Evolutionary conservation across 2,888 invertebrate genomes (phyloP).

Genomic region (Autographa pulchrina): DNA sequence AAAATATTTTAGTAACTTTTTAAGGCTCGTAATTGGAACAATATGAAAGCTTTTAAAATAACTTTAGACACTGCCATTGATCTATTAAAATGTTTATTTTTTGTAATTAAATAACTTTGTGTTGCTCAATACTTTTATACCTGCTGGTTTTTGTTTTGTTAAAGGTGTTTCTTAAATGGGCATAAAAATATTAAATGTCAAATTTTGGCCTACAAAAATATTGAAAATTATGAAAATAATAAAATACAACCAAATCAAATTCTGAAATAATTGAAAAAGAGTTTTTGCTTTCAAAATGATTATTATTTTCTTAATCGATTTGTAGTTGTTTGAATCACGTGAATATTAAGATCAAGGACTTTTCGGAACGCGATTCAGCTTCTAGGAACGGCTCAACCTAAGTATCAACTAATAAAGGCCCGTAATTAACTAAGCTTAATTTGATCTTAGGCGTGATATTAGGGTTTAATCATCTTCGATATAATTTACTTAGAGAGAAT

Average conservation of each 20-base stretch:
- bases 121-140: background rate
- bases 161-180: too few species aligned
- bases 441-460: background rate
- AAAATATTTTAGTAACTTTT: background rate
- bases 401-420: background rate
- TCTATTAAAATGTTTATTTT: background rate
- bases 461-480: background rate
- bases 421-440: constrained; percentile 3
- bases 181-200: too few species aligned
- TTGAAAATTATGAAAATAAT: too few species aligned
- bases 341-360: background rate
- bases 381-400: background rate
- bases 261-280: background rate
- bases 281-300: too few species aligned
- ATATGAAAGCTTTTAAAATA: constrained; percentile 10
- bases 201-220: too few species aligned
- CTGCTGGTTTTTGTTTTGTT: background rate
- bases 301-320: background rate
- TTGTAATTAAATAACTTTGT: constrained; percentile 10
- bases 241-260: too few species aligned
- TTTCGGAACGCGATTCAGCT: background rate
- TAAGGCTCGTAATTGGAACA: background rate
- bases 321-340: background rate
- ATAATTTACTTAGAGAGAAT: background rate
- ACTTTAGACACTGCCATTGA: background rate